Base-by-base conservation (phyloP, 1,140 invertebrate species). In the Papilio xuthus region DNA sequence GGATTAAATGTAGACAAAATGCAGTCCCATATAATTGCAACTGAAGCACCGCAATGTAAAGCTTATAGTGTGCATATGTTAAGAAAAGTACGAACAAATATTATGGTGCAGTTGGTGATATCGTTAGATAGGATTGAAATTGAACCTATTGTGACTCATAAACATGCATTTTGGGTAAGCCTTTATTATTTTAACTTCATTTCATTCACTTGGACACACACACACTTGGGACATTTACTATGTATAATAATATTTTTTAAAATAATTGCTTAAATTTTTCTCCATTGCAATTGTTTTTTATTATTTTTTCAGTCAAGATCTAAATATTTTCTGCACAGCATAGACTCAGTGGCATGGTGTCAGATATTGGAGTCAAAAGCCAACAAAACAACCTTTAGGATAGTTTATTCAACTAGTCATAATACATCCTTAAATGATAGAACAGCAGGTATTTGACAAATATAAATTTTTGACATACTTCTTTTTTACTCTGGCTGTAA, bases 61-160 rank as follows among this genome's bases (percentile, higher is more conserved):
- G 96, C 97, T 2, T 99, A 97, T 90, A 96, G 96, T 85, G 97
- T 98, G 3, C 95, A 95, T 81, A 95, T 98, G 81, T 94, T 98
- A 32, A 96, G 97, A 86, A 97, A 97, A 95, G 95, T 98, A 53
- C 93, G 97, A 84, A 95, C 97, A 12, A 98, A 97, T 88, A 96
- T 96, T 37, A 96, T 98, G 83, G 97, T 98, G 7, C 97, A 97
- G 85, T 93, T 99, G 56, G 97, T 97, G 75, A 96, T 99, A 78
- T 98, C 97, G 42, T 96, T 97, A 20, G 98, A 99, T 84, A 97
- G 97, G 89, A 96, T 99, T 77, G 98, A 99, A 94, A 97, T 99
- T 72, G 97, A 98, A 91, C 97, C 97, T 2, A 95, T 97, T 18
- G 96, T 96, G 95, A 94, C 85, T 95, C 95, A 94, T 96, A 95